A percentile compares a stretch with the other conserved stretches of the same genome.
Evolutionary conservation across 2,888 invertebrate species (phyloP).

Genomic region (Eucriotettix oculatus): DNA sequence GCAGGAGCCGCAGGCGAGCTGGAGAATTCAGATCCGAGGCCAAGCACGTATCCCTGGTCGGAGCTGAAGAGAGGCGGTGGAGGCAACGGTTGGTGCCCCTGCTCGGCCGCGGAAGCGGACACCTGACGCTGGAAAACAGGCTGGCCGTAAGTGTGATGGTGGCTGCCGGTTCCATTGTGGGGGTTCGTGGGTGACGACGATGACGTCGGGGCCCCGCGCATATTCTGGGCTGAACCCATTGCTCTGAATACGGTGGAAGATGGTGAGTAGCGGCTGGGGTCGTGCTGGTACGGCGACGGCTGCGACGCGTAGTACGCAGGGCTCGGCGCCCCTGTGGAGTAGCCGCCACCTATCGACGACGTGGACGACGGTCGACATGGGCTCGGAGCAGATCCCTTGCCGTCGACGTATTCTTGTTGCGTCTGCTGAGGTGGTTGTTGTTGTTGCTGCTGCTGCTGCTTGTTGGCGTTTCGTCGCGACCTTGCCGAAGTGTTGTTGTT

Average conservation of each 20-base stretch:
- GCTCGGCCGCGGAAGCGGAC: neutral
- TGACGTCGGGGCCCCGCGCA: neutral
- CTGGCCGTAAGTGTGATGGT: neutral
- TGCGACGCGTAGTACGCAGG: slow-evolving; percentile 19
- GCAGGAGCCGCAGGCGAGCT: slow-evolving; percentile 25
- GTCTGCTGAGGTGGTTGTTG: slow-evolving; percentile 11
- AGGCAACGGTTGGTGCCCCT: neutral
- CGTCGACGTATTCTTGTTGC: slow-evolving; percentile 4
- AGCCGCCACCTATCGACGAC: no score
- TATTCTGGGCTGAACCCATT: neutral
- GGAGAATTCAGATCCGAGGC: slow-evolving; percentile 3
- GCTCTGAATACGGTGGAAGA: no score
- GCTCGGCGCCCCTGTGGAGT: no score
- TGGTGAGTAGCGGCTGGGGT: neutral
- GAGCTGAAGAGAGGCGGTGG: neutral
- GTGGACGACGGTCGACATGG: no score
- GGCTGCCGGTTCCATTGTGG: neutral
- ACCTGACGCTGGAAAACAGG: neutral
- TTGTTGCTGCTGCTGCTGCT: slow-evolving; percentile 15
- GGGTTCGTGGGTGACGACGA: neutral
- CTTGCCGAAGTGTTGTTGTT: slow-evolving; percentile 44
- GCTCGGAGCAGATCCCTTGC: no score
- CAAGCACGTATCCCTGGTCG: slow-evolving; percentile 3
- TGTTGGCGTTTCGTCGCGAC: slow-evolving; percentile 21
- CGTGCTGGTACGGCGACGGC: slow-evolving; percentile 5